A percentile compares a stretch with the other conserved stretches of the same genome.
Conservation (phyloP, 2,113 vertebrate genomes). For the Thunnus maccoyii region DNA sequence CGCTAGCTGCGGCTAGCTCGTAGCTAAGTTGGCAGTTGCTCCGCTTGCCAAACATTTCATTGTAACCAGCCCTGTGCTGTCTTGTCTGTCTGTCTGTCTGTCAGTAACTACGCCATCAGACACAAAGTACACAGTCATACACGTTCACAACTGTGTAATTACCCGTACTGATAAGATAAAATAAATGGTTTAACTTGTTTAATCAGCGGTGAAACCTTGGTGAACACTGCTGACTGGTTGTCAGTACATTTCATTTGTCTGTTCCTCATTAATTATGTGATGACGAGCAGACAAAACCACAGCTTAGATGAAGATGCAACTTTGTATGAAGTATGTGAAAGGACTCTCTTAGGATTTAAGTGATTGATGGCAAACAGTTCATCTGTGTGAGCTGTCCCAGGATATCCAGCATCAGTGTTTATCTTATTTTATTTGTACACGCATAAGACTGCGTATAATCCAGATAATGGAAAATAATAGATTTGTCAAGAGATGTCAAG, state of each 20-base stretch:
- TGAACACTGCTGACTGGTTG: neutral
- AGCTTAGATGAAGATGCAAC: neutral
- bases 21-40: slow-evolving; percentile 32
- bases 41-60: slow-evolving; percentile 21
- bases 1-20: slow-evolving; percentile 48
- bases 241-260: neutral
- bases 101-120: neutral
- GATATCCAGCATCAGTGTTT: neutral
- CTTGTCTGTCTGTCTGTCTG: neutral
- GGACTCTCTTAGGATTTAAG: neutral
- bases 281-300: neutral
- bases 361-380: neutral
- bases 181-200: neutral
- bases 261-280: neutral
- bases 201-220: neutral
- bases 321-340: neutral
- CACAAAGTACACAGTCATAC: neutral
- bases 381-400: neutral
- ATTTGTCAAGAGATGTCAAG: too few species aligned
- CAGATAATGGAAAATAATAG: too few species aligned
- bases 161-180: neutral
- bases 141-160: neutral
- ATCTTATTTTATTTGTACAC: neutral
- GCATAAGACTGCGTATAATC: too few species aligned
- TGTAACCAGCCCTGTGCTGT: slow-evolving; percentile 21